Percentiles rank a stretch among this genome's conserved stretches.
Conservation (phyloP, 2,888 invertebrate species). For the Pandemis cinnamomeana region DNA sequence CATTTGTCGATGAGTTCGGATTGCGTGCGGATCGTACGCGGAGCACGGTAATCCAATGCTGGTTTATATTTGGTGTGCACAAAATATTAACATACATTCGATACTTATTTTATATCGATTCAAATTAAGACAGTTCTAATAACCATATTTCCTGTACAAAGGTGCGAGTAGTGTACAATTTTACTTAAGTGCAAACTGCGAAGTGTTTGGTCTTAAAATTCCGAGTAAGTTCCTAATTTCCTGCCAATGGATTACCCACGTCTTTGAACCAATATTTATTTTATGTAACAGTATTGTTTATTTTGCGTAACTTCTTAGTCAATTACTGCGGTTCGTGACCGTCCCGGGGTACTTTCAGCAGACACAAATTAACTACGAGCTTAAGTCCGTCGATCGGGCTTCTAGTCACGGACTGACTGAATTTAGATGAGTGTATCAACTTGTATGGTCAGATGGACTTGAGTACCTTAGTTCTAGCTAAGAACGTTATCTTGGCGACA, state of each 20-base stretch:
- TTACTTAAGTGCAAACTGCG: no score
- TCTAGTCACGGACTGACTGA: conserved; percentile 73
- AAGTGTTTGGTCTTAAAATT: background rate
- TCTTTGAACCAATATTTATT: conserved; percentile 50
- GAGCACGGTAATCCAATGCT: conserved; percentile 25
- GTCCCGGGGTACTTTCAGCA: conserved; percentile 66
- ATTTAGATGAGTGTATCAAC: conserved; percentile 78
- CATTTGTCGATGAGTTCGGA: conserved; percentile 25
- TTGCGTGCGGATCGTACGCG: conserved; percentile 16
- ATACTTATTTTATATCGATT: background rate
- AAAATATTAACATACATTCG: background rate
- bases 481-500: conserved; percentile 51
- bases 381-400: conserved; percentile 60
- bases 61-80: conserved; percentile 9
- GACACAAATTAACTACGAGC: conserved; percentile 66
- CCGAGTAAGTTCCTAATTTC: conserved; percentile 28
- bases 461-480: conserved; percentile 51
- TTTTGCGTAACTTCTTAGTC: conserved; percentile 62
- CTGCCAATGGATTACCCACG: conserved; percentile 38
- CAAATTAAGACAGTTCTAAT: no score
- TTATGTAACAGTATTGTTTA: conserved; percentile 57
- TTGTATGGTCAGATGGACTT: conserved; percentile 60
- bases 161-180: no score
- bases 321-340: conserved; percentile 66
- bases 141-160: no score